Evolutionary conservation across 2,797 vertebrate genomes (phyloP), one percentile per base, ranked within the genome.

Genomic region (Melopsittacus undulatus): DNA sequence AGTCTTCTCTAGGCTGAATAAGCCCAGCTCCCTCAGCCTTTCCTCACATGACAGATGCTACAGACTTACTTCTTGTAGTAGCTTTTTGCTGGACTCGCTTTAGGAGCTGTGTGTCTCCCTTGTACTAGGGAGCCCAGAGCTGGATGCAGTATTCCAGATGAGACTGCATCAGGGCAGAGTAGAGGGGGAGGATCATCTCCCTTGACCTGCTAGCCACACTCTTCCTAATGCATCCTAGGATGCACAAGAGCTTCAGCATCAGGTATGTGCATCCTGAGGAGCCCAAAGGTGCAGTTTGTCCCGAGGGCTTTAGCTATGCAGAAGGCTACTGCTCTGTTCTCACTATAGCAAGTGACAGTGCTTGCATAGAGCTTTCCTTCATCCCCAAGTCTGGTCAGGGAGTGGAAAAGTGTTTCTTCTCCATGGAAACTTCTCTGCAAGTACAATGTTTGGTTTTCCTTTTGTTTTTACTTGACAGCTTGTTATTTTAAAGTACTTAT

Each of bases 301-400:
- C 49, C 8, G 0, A 3, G 13, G 36, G 26, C 21, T 26, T 85
- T 51, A 32, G 45, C 34, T 18, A 4, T 1, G 3, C 24, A 1
- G 0, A 43, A 38, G 9, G 40, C 34, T 2, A 1, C 38, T 16
- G 15, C 42, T 18, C 3, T 11, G 34, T 36, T 29, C 29, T 61
- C 0, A 0, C 24, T 19, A 4, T 20, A 34, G 59, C 19, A 18
- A 32, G n/a, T 19, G 20, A 5, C 24, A 4, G 43, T 10, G 52
- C 52, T 81, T 45, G 26, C 14, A 6, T 7, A n/a, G 59, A 46
- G 57, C 36, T 8, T 51, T 21, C 30, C 13, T 3, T 45, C n/a
- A 13, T 72, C 72, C 42, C 68, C 8, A 1, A 1, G 16, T 11
- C 48, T 0, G 0, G 61, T 13, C n/a, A 29, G 30, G 56, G 43